These are phyloP conservation scores for Temnothorax rugatulus DNA, from an alignment of 2,888 invertebrate species.

Conservation along the genomic window DNA sequence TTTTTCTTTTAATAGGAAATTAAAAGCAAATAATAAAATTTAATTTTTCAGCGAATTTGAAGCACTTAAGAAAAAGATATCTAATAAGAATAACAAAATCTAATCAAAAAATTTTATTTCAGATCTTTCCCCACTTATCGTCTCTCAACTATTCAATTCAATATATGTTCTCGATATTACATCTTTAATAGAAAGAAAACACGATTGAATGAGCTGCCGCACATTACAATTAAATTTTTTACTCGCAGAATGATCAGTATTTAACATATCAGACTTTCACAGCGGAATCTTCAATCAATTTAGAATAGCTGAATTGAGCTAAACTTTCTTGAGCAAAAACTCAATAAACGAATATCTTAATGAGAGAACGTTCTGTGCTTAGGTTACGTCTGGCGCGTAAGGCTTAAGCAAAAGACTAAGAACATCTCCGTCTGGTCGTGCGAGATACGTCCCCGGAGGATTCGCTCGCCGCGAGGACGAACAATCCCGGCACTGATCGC, in stretches of 20 bases:
- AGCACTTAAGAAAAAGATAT: background rate
- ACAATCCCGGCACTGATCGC: slow-evolving; percentile 54
- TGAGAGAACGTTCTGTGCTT: background rate
- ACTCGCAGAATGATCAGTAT: background rate
- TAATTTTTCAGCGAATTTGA: background rate
- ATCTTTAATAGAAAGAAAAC: background rate
- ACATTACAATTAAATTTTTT: background rate
- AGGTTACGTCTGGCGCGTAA: background rate
- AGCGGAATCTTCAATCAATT: background rate
- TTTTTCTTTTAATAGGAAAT: background rate
- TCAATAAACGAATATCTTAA: background rate
- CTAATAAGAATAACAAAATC: background rate
- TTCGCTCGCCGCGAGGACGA: slow-evolving; percentile 26
- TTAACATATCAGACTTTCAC: background rate
- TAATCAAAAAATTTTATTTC: background rate
- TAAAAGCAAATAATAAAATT: background rate
- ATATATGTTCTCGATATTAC: background rate
- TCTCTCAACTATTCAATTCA: background rate
- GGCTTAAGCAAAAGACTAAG: background rate
- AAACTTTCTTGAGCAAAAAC: slow-evolving; percentile 14
- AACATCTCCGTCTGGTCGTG: slow-evolving; percentile 37
- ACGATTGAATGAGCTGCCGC: background rate
- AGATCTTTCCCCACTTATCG: background rate
- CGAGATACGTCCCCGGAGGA: slow-evolving; percentile 55
- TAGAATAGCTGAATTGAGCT: background rate